phyloP scores from a whole-genome alignment of 2,797 vertebrate genomes.

The Spinus pinus region DNA sequence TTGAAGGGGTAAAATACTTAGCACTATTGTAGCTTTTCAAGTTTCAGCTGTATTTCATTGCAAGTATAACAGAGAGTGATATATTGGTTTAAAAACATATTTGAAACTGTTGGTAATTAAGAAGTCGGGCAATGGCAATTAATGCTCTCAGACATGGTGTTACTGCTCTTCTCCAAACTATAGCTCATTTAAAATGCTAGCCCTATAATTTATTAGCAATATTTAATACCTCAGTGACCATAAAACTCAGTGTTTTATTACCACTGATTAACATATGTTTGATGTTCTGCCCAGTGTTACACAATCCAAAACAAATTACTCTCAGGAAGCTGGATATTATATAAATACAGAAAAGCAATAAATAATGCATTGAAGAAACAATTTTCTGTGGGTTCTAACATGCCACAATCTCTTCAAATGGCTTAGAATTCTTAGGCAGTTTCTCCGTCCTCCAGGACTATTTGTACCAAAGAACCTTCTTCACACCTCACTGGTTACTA shows the following conservation, averaged over 20 bases:
- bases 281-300: slow-evolving; percentile 83
- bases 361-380: slow-evolving; percentile 76
- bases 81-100: slow-evolving; percentile 32
- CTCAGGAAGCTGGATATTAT: slow-evolving; percentile 83
- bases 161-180: slow-evolving; percentile 69
- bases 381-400: slow-evolving; percentile 74
- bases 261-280: slow-evolving; percentile 83
- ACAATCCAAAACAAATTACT: slow-evolving; percentile 85
- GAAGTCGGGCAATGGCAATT: slow-evolving; percentile 71
- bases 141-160: slow-evolving; percentile 64
- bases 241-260: slow-evolving; percentile 80
- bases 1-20: slow-evolving; percentile 19
- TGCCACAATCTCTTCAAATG: slow-evolving; percentile 63
- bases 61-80: background rate
- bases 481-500: background rate
- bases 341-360: slow-evolving; percentile 82
- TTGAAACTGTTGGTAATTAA: slow-evolving; percentile 72
- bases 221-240: slow-evolving; percentile 84
- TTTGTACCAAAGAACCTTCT: background rate
- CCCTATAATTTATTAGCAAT: slow-evolving; percentile 84
- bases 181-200: slow-evolving; percentile 77
- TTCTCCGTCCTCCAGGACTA: background rate
- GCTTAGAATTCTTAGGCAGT: slow-evolving; percentile 15
- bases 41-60: slow-evolving; percentile 28
- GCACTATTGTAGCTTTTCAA: background rate